Evolutionary conservation across 1,140 invertebrate species (phyloP).

Genomic region (Globodera rostochiensis): DNA sequence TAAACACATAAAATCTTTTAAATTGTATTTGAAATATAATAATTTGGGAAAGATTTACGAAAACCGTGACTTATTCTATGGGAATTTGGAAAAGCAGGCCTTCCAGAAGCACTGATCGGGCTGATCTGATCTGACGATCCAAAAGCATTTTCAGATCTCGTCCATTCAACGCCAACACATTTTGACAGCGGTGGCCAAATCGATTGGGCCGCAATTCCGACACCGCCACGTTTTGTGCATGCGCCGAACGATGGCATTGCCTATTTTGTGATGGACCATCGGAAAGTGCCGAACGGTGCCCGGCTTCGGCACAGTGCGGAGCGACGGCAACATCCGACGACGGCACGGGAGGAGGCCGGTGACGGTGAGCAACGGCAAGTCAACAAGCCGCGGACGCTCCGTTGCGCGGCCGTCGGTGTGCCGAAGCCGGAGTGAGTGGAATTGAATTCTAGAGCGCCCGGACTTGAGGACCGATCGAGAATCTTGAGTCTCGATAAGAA

Average conservation of each 20-base stretch:
- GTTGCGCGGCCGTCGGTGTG: constrained; percentile 57
- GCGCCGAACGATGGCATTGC: constrained; percentile 50
- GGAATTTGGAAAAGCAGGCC: too few species aligned
- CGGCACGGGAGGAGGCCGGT: not conserved
- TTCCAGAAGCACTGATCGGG: too few species aligned
- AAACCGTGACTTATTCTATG: too few species aligned
- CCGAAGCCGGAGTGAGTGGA: constrained; percentile 52
- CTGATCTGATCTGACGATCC: too few species aligned
- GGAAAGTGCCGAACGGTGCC: constrained; percentile 21
- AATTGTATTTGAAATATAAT: too few species aligned
- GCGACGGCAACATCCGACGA: not conserved
- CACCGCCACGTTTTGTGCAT: constrained; percentile 59
- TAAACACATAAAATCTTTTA: too few species aligned
- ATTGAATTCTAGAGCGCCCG: not conserved
- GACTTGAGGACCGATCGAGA: constrained; percentile 26
- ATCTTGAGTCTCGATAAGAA: too few species aligned
- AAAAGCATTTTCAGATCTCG: constrained; percentile 9
- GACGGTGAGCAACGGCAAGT: constrained; percentile 20
- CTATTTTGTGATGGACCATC: constrained; percentile 57
- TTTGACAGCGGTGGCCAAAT: not conserved
- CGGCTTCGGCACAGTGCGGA: constrained; percentile 1
- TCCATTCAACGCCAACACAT: not conserved
- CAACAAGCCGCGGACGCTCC: constrained; percentile 50
- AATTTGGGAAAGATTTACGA: too few species aligned
- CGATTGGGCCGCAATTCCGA: constrained; percentile 58